Evolutionary conservation across 2,888 invertebrate genomes (phyloP).

Genomic region (Sipha maydis): DNA sequence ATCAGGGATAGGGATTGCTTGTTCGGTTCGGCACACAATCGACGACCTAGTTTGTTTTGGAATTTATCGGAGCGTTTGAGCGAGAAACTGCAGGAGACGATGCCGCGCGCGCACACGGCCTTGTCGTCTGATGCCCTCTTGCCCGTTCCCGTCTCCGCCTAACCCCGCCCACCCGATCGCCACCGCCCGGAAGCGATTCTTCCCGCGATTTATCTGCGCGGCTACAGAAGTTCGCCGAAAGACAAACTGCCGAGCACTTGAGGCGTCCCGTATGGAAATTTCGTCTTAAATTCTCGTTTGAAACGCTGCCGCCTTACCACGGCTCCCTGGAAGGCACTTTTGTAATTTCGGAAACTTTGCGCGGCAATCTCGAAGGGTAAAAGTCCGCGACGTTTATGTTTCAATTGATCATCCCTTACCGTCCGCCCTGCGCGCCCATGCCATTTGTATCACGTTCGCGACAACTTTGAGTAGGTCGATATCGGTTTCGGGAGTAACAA

Average conservation of each 20-base stretch:
- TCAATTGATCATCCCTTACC: slow-evolving; percentile 26
- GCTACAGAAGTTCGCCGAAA: slow-evolving; percentile 43
- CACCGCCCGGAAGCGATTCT: not conserved
- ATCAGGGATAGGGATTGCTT: not conserved
- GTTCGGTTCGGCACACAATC: not conserved
- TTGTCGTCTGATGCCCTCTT: not conserved
- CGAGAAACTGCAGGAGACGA: not conserved
- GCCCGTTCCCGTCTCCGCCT: not conserved
- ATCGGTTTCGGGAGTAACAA: slow-evolving; percentile 22
- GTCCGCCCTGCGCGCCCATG: not conserved
- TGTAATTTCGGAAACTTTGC: slow-evolving; percentile 42
- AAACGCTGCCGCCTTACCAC: not conserved
- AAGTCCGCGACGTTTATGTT: slow-evolving; percentile 35
- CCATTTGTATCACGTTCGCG: not conserved
- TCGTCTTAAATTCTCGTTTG: slow-evolving; percentile 7
- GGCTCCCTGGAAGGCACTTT: slow-evolving; percentile 25
- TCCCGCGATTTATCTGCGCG: slow-evolving; percentile 42
- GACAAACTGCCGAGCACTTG: slow-evolving; percentile 44
- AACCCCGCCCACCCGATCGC: no score
- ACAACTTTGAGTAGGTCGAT: slow-evolving; percentile 21
- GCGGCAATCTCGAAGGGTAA: not conserved
- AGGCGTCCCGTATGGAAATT: slow-evolving; percentile 35
- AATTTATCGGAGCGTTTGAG: slow-evolving; percentile 32
- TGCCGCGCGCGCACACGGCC: not conserved
- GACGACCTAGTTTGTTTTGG: slow-evolving; percentile 44